Percentiles rank a stretch among this genome's conserved stretches.
phyloP scores from a whole-genome alignment of 2,888 invertebrate species.

The Mesorhabditis belari region DNA sequence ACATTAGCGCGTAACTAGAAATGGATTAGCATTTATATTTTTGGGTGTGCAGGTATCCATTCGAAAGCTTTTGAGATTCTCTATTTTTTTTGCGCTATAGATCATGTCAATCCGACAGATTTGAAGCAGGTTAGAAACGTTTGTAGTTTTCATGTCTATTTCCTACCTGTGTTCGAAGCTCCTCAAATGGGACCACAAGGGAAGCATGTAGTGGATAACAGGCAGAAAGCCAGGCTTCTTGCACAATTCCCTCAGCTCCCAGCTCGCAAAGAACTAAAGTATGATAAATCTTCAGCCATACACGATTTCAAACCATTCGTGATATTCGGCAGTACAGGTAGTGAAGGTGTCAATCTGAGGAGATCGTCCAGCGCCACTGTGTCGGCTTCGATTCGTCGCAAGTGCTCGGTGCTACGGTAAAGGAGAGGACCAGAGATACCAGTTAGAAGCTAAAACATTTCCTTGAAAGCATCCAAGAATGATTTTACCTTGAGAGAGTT shows the following conservation, averaged over 20 bases:
- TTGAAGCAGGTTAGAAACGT: too few relatives aligned
- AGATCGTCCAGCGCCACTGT: constrained; percentile 56
- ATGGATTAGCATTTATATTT: too few relatives aligned
- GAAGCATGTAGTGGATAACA: constrained; percentile 32
- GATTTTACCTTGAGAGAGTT: constrained; percentile 28
- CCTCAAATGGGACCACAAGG: constrained; percentile 38
- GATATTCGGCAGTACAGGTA: constrained; percentile 42
- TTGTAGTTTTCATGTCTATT: too few relatives aligned
- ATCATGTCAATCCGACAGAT: too few relatives aligned
- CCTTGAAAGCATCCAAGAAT: neutral
- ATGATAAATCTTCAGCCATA: neutral
- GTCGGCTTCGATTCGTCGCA: constrained; percentile 57
- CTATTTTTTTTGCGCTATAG: too few relatives aligned
- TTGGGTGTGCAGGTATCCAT: too few relatives aligned
- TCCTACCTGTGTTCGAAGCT: constrained; percentile 23
- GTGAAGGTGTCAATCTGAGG: constrained; percentile 52
- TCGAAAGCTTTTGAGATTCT: too few relatives aligned
- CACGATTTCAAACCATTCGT: constrained; percentile 26
- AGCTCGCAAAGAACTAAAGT: constrained; percentile 37
- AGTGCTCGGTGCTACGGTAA: constrained; percentile 56
- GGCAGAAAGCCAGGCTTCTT: constrained; percentile 47
- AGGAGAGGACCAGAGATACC: constrained; percentile 54
- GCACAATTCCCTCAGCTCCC: constrained; percentile 39
- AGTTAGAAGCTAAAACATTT: neutral
- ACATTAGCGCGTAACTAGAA: constrained; percentile 4